Base-by-base conservation (phyloP, 2,113 vertebrate genomes). In the Crypturellus undulatus region DNA sequence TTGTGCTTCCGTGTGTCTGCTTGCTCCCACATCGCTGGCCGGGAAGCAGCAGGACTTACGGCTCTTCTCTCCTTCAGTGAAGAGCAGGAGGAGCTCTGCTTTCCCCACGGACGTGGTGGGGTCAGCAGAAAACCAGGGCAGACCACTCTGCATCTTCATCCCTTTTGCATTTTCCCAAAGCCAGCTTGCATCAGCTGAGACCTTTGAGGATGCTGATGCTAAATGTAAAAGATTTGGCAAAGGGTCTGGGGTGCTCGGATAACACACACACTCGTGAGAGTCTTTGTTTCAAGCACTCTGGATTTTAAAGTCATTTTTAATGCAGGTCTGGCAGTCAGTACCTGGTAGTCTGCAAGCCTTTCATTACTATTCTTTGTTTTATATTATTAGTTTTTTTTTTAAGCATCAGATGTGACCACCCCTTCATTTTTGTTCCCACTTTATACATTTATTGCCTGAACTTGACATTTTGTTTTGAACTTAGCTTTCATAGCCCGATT, bases 101-200 rank as follows among this genome's bases (percentile, higher is more conserved):
- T 59, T 71, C 22, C 34, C 7, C 3, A 30, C 12, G 30, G 25
- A 11, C 21, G 2, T 0, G 0, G 22, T 51, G 28, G 20, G 43
- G 2, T 43, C 26, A 54, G 22, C 0, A 19, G 47, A 45, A 75
- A 54, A 3, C 24, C 68, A 20, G 12, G 36, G n/a, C 10, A 8
- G 6, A 26, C 9, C 0, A 0, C 1, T 2, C 4, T 19, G 5
- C 19, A 0, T 38, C 67, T 67, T 49, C 49, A n/a, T 1, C 3
- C 21, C 20, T 49, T 49, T 49, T 49, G 21, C 49, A 49, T 49
- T 49, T 49, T 49, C 49, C 43, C 43, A 7, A 65, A 58, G 40
- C 11, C 49, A 32, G 34, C 14, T 65, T 81, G 16, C 45, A 36
- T 24, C 24, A 16, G 30, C 34, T 45, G n/a, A 77, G 71, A 19